Evolutionary conservation across 2,888 invertebrate species (phyloP).

Genomic region (Monoplex corrugatus): DNA sequence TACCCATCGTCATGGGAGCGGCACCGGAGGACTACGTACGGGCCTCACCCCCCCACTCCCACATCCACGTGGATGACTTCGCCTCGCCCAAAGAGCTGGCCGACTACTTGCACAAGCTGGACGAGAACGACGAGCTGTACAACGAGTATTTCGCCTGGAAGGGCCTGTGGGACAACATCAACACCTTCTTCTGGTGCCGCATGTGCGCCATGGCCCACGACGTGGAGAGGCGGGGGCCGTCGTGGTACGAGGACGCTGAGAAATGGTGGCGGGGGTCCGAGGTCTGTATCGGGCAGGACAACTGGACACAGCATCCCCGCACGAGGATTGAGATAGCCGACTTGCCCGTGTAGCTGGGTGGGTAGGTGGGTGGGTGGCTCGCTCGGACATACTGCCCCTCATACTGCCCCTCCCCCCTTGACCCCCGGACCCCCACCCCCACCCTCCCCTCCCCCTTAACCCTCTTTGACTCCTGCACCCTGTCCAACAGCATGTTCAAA

Average conservation of each 20-base stretch:
- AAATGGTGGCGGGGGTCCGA: conserved; percentile 91
- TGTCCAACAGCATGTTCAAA: neutral
- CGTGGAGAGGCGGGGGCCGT: conserved; percentile 63
- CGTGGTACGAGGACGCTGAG: conserved; percentile 89
- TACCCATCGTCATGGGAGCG: conserved; percentile 98
- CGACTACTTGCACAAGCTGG: conserved; percentile 91
- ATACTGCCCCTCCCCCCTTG: neutral
- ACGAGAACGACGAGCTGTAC: conserved; percentile 93
- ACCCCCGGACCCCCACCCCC: neutral
- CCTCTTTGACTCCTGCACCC: neutral
- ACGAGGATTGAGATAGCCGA: neutral
- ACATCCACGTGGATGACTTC: conserved; percentile 98
- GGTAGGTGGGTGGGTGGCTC: neutral
- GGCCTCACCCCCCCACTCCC: conserved; percentile 96
- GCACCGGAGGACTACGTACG: conserved; percentile 94
- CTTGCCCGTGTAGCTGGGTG: neutral
- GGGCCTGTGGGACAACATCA: conserved; percentile 96
- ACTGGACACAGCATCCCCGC: conserved; percentile 59
- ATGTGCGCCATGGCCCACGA: conserved; percentile 86
- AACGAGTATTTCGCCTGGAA: conserved; percentile 97
- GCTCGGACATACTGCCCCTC: neutral
- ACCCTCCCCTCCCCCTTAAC: neutral
- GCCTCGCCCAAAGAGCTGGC: conserved; percentile 92
- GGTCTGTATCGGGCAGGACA: conserved; percentile 73
- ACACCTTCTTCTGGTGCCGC: conserved; percentile 96